These are phyloP conservation scores for Chironomus striatipennis DNA, from an alignment of 1,140 invertebrate species.

Conservation along the genomic window DNA sequence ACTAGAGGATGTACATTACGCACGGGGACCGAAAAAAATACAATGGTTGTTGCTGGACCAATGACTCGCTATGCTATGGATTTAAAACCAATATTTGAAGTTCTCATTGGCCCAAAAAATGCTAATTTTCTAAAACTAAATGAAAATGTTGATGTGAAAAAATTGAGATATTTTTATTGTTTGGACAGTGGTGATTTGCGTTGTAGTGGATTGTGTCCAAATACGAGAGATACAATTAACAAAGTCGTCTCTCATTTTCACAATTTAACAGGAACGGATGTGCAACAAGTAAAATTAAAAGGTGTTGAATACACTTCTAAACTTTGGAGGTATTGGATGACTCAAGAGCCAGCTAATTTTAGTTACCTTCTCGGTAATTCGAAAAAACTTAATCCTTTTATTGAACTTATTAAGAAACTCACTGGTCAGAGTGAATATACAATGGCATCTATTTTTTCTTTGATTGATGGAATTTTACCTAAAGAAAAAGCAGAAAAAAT, in stretches of 20 bases:
- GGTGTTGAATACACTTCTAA: constrained; percentile 53
- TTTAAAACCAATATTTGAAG: constrained; percentile 53
- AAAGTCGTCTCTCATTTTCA: constrained; percentile 25
- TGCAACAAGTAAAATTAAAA: constrained; percentile 42
- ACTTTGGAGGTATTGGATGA: constrained; percentile 69
- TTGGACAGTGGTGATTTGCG: constrained; percentile 56
- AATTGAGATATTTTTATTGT: constrained; percentile 71
- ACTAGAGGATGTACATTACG: constrained; percentile 52
- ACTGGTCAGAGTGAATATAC: constrained; percentile 50
- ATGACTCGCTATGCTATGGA: constrained; percentile 70
- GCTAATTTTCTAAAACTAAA: constrained; percentile 38
- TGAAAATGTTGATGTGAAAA: constrained; percentile 51
- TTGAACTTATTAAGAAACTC: constrained; percentile 51
- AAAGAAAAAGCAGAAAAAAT: constrained; percentile 54
- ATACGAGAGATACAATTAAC: constrained; percentile 15
- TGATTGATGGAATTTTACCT: constrained; percentile 55
- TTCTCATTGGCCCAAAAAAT: constrained; percentile 33
- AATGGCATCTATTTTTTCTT: constrained; percentile 55
- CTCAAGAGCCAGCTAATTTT: constrained; percentile 55
- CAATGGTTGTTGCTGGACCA: constrained; percentile 66
- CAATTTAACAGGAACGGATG: constrained; percentile 30
- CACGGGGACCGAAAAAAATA: constrained; percentile 45
- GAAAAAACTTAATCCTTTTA: constrained; percentile 43
- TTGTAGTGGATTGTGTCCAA: constrained; percentile 44
- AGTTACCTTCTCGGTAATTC: constrained; percentile 52